Evolutionary conservation across 1,140 invertebrate species (phyloP), one percentile per base, ranked within the genome.

Genomic region (Drosophila tropicalis): DNA sequence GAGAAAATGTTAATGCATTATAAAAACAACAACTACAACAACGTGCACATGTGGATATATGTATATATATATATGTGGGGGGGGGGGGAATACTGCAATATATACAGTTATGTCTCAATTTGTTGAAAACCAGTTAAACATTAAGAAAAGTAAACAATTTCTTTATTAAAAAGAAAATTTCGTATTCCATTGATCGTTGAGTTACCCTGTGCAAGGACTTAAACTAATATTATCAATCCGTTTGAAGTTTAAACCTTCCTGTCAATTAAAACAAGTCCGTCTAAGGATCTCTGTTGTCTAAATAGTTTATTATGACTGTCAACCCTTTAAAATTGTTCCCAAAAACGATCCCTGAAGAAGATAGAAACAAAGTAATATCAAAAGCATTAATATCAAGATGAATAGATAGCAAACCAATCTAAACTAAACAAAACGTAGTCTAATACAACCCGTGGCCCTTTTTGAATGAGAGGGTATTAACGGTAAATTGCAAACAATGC

Each of bases 1-100:
- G 68, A 73, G 76, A 79, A 79, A 79, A 79, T 79, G 72, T 79
- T 79, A 76, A 76, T 79, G 61, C 71, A 69, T 58, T 72, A 68
- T 67, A 67, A 62, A 40, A 62, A 39, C 32, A 74, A 62, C 67
- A 66, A 79, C 72, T 19, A 19, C 44, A 12, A 39, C 3, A 51
- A 9, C 7, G 3, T 19, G 17, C 17, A 47, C 44, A 47, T 22
- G 17, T 22, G 44, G 9, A 51, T 51, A 19, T 47, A 19, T 17
- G 17, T 47, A 44, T 2, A 19, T 5, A 51, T 10, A 2, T 51
- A 51, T 17, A 76, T 69, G 22, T 25, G 22, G 2, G 22, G 22
- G 22, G 22, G 2, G 22, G 22, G 22, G 22, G 22, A 22, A 22
- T 22, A 25, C 22, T 25, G 22, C 22, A 25, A 25, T 25, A 25